phyloP scores from a whole-genome alignment of 2,888 invertebrate species.

The Tenthredo livida region DNA sequence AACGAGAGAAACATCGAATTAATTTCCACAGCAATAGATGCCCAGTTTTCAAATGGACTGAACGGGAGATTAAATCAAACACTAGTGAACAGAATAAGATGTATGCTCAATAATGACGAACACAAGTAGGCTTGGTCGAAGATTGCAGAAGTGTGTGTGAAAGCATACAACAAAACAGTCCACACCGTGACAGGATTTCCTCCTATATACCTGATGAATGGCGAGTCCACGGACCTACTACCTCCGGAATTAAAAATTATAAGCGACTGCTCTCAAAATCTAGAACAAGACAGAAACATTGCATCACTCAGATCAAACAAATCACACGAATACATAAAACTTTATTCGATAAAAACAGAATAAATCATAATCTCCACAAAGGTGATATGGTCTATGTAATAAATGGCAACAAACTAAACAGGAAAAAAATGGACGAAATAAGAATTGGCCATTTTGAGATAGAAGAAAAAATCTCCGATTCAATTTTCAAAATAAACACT shows the following conservation, averaged over 20 bases:
- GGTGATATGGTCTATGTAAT: constrained; percentile 42
- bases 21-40: no score
- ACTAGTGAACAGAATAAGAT: constrained; percentile 40
- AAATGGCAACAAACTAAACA: constrained; percentile 41
- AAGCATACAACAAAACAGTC: constrained; percentile 51
- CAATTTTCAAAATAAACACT: constrained; percentile 13
- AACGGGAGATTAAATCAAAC: constrained; percentile 57
- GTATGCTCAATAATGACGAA: constrained; percentile 24
- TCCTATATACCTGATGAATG: constrained; percentile 35
- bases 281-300: constrained; percentile 33
- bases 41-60: constrained; percentile 58
- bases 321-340: constrained; percentile 34
- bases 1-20: no score
- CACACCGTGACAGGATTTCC: constrained; percentile 39
- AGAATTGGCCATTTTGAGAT: constrained; percentile 49
- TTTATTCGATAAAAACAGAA: constrained; percentile 13
- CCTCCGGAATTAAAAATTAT: constrained; percentile 19
- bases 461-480: constrained; percentile 27
- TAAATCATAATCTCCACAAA: constrained; percentile 35
- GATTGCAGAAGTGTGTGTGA: constrained; percentile 44
- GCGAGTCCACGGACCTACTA: constrained; percentile 11
- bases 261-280: constrained; percentile 2
- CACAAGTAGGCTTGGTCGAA: constrained; percentile 49
- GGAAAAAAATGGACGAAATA: constrained; percentile 52
- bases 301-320: constrained; percentile 28